Base-by-base conservation (phyloP, 1,140 invertebrate species). In the Drosophila grimshawi region DNA sequence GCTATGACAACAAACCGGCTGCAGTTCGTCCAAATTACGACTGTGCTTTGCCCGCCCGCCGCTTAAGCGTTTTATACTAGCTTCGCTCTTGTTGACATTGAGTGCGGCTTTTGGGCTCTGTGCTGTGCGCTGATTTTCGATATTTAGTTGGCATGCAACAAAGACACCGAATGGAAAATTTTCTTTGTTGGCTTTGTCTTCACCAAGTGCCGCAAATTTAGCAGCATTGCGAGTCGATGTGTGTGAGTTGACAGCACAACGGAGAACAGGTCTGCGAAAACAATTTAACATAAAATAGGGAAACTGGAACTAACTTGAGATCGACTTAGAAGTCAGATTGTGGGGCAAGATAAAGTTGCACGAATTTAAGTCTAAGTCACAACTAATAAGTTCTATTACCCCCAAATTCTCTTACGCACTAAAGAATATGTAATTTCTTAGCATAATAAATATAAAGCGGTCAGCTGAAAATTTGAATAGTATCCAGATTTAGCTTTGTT, bases 61-160 rank as follows among this genome's bases (percentile, higher is more conserved):
- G 57, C 5, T 43, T 37, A 2, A 51, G 8, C 66, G 52, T 76
- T 78, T 78, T 78, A 75, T 77, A 77, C 53, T 65, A 33, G 52
- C 27, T 46, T 8, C 45, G 39, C 39, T 41, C 7, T 32, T 32
- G 41, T 39, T 64, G 39, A 43, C 29, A 41, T 52, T 39, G 48
- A 41, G 33, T 6, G 27, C 5, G 37, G 49, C 10, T 29, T 37
- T 62, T 51, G 33, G 52, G 48, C 3, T 6, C 39, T 4, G 10
- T 43, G 10, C 10, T 8, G 4, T n/a, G 39, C 39, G 3, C 3
- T 3, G 39, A 3, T 10, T 43, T 43, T 43, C 10, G 45, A 8
- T 32, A 43, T 39, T 66, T 43, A 69, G 52, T 75, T 75, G 52
- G 70, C 70, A 68, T 67, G 49, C 70, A 73, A 46, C 45, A 10